phyloP scores from a whole-genome alignment of 1,140 invertebrate genomes.

The Plodia interpunctella region DNA sequence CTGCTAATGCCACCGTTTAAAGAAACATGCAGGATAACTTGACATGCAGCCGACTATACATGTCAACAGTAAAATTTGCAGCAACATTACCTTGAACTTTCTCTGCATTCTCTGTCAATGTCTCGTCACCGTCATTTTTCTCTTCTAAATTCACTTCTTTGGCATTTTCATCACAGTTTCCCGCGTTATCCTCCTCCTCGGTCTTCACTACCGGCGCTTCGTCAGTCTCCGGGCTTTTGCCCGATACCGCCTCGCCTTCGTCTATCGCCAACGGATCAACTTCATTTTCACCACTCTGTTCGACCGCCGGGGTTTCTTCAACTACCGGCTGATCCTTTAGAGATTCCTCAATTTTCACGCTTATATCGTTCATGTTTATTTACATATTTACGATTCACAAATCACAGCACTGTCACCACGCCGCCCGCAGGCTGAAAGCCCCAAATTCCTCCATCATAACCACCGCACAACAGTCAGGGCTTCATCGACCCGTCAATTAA shows the following conservation, averaged over 20 bases:
- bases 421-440: constrained; percentile 53
- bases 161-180: constrained; percentile 61
- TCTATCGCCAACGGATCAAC: constrained; percentile 65
- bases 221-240: constrained; percentile 20
- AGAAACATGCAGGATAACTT: no score
- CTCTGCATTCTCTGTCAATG: constrained; percentile 26
- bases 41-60: no score
- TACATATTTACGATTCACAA: constrained; percentile 70
- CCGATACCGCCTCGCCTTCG: constrained; percentile 31
- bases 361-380: constrained; percentile 76
- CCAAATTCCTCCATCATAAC: constrained; percentile 47
- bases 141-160: constrained; percentile 57
- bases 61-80: neutral
- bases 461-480: constrained; percentile 23
- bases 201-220: constrained; percentile 32
- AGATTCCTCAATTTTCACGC: constrained; percentile 69
- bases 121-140: constrained; percentile 22
- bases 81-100: constrained; percentile 29
- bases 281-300: constrained; percentile 50
- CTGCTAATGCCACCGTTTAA: no score
- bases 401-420: constrained; percentile 56
- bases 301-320: constrained; percentile 36
- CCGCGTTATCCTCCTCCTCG: constrained; percentile 30
- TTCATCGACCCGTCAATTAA: neutral
- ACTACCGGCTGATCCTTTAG: constrained; percentile 47